Conservation (phyloP, 2,888 invertebrate genomes). For the Aromia moschata region DNA sequence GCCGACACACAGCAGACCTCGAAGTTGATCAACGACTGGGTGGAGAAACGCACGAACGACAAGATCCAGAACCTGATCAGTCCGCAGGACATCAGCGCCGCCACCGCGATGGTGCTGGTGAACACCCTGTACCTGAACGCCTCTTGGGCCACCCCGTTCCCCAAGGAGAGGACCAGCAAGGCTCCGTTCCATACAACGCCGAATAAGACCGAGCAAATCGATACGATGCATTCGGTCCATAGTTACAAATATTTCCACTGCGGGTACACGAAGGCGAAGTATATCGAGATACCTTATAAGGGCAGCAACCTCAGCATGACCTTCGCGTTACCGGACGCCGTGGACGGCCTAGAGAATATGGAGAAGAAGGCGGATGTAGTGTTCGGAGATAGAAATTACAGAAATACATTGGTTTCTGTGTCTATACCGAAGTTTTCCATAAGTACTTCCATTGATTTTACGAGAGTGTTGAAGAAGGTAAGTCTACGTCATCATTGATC, state of each 20-base stretch:
- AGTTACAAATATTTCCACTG: slow-evolving; percentile 42
- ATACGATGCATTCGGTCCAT: slow-evolving; percentile 47
- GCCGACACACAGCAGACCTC: slow-evolving; percentile 39
- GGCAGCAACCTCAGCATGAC: slow-evolving; percentile 45
- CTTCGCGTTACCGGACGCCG: slow-evolving; percentile 46
- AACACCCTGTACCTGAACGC: slow-evolving; percentile 55
- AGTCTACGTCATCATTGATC: too few species aligned
- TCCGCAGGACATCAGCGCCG: slow-evolving; percentile 36
- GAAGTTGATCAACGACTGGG: slow-evolving; percentile 53
- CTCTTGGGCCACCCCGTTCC: slow-evolving; percentile 44
- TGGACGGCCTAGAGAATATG: slow-evolving; percentile 39
- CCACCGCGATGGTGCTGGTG: slow-evolving; percentile 49
- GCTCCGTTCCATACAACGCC: slow-evolving; percentile 41
- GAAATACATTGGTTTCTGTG: slow-evolving; percentile 35
- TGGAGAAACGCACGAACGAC: slow-evolving; percentile 51
- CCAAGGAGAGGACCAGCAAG: slow-evolving; percentile 33
- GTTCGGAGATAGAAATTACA: slow-evolving; percentile 32
- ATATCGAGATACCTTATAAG: slow-evolving; percentile 48
- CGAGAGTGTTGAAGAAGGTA: slow-evolving; percentile 44
- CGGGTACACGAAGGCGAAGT: slow-evolving; percentile 45
- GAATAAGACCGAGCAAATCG: slow-evolving; percentile 41
- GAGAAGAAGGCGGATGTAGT: slow-evolving; percentile 34
- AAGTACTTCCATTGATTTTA: slow-evolving; percentile 40
- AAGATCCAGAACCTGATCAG: slow-evolving; percentile 51
- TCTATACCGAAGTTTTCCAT: slow-evolving; percentile 46